Evolutionary conservation across 1,140 invertebrate genomes (phyloP).

Genomic region (Episyrphus balteatus): DNA sequence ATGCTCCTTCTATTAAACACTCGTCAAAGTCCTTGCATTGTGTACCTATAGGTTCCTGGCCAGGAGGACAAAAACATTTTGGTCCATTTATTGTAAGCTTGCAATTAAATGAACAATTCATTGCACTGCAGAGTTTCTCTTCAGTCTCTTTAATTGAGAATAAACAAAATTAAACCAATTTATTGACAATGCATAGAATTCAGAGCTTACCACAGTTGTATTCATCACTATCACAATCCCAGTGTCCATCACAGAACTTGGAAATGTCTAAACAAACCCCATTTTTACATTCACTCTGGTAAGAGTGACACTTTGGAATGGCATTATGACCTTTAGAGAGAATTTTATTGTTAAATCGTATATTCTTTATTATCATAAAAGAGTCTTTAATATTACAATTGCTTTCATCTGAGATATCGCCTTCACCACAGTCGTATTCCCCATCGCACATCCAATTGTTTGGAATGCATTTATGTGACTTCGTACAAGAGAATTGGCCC

Average conservation of each 20-base stretch:
- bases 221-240: slow-evolving; percentile 58
- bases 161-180: slow-evolving; percentile 1
- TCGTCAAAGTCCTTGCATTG: slow-evolving; percentile 63
- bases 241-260: slow-evolving; percentile 68
- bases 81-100: slow-evolving; percentile 49
- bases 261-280: slow-evolving; percentile 60
- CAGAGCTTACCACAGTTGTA: slow-evolving; percentile 39
- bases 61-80: slow-evolving; percentile 61
- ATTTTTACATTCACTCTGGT: slow-evolving; percentile 54
- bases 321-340: slow-evolving; percentile 15
- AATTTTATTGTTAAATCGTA: slow-evolving; percentile 5
- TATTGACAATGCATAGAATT: background rate
- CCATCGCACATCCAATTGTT: slow-evolving; percentile 60
- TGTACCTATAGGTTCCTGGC: slow-evolving; percentile 53
- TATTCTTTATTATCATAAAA: slow-evolving; percentile 2
- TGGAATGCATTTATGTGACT: slow-evolving; percentile 55
- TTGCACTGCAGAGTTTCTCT: slow-evolving; percentile 40
- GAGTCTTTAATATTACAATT: slow-evolving; percentile 20
- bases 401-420: slow-evolving; percentile 25
- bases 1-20: slow-evolving; percentile 58
- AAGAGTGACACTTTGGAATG: slow-evolving; percentile 41
- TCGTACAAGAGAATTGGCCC: slow-evolving; percentile 48
- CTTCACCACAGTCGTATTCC: slow-evolving; percentile 30
- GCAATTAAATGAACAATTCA: slow-evolving; percentile 55
- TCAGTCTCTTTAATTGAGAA: slow-evolving; percentile 39